A percentile compares a stretch with the other conserved stretches of the same genome.
These are phyloP conservation scores for Chaenocephalus aceratus DNA, from an alignment of 2,113 vertebrate genomes.

Conservation along the genomic window DNA sequence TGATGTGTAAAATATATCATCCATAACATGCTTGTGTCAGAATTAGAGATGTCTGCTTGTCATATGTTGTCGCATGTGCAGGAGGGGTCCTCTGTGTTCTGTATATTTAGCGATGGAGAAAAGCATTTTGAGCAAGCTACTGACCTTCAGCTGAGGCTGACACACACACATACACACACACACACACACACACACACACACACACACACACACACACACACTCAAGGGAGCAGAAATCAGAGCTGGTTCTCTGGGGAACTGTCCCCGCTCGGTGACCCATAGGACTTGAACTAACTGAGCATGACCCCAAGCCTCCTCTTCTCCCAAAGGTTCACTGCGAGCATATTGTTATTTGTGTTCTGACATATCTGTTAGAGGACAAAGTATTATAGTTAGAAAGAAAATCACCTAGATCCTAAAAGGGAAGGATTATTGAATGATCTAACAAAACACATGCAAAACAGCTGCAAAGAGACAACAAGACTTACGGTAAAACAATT, in stretches of 20 bases:
- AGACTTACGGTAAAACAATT: too few relatives aligned
- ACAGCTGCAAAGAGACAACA: too few relatives aligned
- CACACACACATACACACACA: too few relatives aligned
- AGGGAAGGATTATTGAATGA: too few relatives aligned
- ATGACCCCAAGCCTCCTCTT: slow-evolving; percentile 20
- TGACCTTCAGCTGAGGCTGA: slow-evolving; percentile 35
- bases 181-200: not conserved
- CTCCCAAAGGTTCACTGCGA: not conserved
- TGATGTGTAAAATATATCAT: slow-evolving; percentile 50
- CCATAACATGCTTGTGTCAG: slow-evolving; percentile 12
- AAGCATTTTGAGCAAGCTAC: slow-evolving; percentile 41
- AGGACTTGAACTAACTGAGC: slow-evolving; percentile 42
- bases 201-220: slow-evolving; percentile 1
- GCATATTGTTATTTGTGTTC: slow-evolving; percentile 2
- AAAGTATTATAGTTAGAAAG: not conserved
- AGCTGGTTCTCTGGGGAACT: slow-evolving; percentile 4
- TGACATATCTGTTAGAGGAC: not conserved
- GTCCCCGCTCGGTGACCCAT: slow-evolving; percentile 24
- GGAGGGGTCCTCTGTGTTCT: slow-evolving; percentile 14
- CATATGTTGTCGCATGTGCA: not conserved
- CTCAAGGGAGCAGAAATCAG: slow-evolving; percentile 11
- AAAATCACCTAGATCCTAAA: not conserved
- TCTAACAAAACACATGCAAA: too few relatives aligned
- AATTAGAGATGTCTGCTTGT: slow-evolving; percentile 35
- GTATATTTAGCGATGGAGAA: slow-evolving; percentile 50